Evolutionary conservation across 2,797 vertebrate genomes (phyloP).

Genomic region (Alcedo quadribrachys): DNA sequence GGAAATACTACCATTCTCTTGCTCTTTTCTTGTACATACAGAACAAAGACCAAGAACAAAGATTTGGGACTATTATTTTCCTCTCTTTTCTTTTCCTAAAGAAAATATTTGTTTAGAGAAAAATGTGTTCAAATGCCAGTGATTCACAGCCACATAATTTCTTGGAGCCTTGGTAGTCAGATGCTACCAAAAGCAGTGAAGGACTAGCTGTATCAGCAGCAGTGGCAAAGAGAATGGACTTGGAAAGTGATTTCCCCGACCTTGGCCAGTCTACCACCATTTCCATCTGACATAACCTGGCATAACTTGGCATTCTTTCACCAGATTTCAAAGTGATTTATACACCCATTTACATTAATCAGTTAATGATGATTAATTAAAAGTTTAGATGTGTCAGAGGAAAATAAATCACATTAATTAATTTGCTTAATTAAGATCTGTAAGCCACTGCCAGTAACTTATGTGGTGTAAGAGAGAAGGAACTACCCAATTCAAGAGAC

Average conservation of each 20-base stretch:
- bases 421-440: background rate
- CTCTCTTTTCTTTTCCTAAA: background rate
- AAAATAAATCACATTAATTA: conserved; percentile 12
- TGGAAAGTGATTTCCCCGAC: background rate
- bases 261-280: background rate
- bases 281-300: background rate
- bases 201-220: background rate
- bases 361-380: background rate
- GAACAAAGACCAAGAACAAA: conserved; percentile 2
- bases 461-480: background rate
- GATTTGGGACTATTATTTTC: background rate
- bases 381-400: background rate
- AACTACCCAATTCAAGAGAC: background rate
- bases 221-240: background rate
- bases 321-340: conserved; percentile 2
- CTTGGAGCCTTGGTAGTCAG: background rate
- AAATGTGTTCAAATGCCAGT: background rate
- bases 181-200: background rate
- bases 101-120: conserved; percentile 17
- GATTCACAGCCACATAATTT: background rate
- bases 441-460: background rate
- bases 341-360: background rate
- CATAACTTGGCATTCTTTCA: background rate
- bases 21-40: background rate
- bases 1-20: background rate